Evolutionary conservation across 2,888 invertebrate genomes (phyloP).

Genomic region (Eilema sororculum): DNA sequence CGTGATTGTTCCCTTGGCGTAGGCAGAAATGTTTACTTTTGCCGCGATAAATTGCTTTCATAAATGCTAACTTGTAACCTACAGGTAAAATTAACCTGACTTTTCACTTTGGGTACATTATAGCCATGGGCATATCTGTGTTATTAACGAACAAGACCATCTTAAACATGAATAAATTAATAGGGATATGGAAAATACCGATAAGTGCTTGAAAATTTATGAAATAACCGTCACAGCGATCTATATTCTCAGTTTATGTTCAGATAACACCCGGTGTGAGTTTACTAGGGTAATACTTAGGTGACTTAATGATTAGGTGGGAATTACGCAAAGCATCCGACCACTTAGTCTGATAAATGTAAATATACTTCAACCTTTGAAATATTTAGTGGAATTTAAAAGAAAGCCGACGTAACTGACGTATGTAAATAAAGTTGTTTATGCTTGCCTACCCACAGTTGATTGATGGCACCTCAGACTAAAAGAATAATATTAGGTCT

Average conservation of each 20-base stretch:
- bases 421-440: too few relatives aligned
- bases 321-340: slow-evolving; percentile 6
- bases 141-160: background rate
- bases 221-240: background rate
- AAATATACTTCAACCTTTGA: background rate
- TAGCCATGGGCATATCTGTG: background rate
- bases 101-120: too few relatives aligned
- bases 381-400: background rate
- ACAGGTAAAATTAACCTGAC: too few relatives aligned
- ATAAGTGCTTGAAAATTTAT: background rate
- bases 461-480: too few relatives aligned
- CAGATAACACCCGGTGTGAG: background rate
- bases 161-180: background rate
- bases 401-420: too few relatives aligned
- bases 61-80: too few relatives aligned
- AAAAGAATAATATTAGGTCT: too few relatives aligned
- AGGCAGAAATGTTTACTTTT: too few relatives aligned
- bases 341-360: background rate
- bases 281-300: slow-evolving; percentile 1
- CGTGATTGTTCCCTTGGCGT: too few relatives aligned
- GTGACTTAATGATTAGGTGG: background rate
- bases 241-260: background rate
- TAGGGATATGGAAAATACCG: background rate
- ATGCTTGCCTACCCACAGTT: too few relatives aligned
- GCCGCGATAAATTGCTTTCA: too few relatives aligned